Conservation (phyloP, 2,113 vertebrate genomes). For the Tachysurus vachellii region DNA sequence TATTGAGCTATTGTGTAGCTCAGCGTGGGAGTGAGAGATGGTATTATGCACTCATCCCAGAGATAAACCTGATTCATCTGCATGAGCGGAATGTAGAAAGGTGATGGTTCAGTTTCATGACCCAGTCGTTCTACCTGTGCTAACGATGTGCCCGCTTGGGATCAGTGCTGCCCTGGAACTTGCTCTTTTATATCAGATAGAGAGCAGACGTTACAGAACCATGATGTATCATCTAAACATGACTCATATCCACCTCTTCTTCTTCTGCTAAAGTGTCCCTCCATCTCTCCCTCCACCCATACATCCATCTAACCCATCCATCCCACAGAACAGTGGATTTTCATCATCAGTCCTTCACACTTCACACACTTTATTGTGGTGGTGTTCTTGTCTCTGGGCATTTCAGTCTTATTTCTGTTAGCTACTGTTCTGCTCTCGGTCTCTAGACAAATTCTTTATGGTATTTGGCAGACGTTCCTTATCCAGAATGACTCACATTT, state of each 20-base stretch:
- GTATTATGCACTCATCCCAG: background rate
- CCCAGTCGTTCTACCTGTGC: background rate
- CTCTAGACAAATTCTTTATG: background rate
- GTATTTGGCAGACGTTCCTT: too few species aligned
- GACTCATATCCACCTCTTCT: slow-evolving; percentile 5
- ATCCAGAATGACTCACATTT: too few species aligned
- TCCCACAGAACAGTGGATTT: background rate
- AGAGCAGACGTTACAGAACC: slow-evolving; percentile 11
- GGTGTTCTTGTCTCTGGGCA: background rate
- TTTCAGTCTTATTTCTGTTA: slow-evolving; percentile 26
- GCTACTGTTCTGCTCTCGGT: background rate
- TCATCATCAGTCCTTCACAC: background rate
- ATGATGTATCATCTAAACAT: slow-evolving; percentile 5
- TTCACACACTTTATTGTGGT: background rate
- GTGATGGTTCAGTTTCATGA: background rate
- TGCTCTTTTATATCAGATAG: background rate
- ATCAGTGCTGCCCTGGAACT: background rate
- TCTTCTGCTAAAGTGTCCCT: background rate
- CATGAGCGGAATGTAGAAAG: background rate
- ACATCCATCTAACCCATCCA: background rate
- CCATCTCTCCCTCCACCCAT: background rate
- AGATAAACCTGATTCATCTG: background rate
- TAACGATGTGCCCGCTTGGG: background rate
- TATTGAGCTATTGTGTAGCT: background rate
- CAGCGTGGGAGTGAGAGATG: background rate